A percentile compares a stretch with the other conserved stretches of the same genome.
These are phyloP conservation scores for Perognathus longimembris DNA, from an alignment of 2,113 vertebrate genomes.

Conservation along the genomic window DNA sequence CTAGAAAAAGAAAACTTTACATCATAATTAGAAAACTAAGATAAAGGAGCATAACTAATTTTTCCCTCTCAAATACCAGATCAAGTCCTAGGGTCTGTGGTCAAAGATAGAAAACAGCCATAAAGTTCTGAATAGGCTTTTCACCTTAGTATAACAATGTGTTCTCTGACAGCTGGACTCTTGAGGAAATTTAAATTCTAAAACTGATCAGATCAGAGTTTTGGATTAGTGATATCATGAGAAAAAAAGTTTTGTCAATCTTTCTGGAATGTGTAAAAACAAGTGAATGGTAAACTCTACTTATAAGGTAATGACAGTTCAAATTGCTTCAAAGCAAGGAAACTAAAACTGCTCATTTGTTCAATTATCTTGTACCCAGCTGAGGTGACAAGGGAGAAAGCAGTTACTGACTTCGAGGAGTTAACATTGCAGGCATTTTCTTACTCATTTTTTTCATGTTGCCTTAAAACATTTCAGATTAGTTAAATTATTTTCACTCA, in stretches of 20 bases:
- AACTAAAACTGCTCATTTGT: neutral
- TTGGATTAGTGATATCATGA: conserved; percentile 48
- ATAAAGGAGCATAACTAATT: conserved; percentile 51
- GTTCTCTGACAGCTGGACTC: conserved; percentile 3
- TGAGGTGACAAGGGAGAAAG: neutral
- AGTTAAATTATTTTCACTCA: conserved; percentile 15
- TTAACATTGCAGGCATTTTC: conserved; percentile 12
- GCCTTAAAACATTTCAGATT: conserved; percentile 15
- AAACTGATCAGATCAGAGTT: conserved; percentile 36
- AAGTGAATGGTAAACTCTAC: conserved; percentile 4
- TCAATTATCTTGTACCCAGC: conserved; percentile 3
- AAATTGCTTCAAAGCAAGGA: conserved; percentile 35
- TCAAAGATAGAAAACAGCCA: conserved; percentile 8
- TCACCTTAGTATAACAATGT: conserved; percentile 15
- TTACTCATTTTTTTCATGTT: conserved; percentile 22
- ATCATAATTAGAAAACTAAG: conserved; percentile 67
- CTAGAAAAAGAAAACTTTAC: conserved; percentile 77
- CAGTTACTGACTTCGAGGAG: neutral
- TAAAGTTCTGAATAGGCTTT: conserved; percentile 21
- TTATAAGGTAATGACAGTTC: conserved; percentile 1
- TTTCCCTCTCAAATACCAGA: conserved; percentile 44
- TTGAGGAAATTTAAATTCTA: conserved; percentile 52
- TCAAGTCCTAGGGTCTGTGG: neutral
- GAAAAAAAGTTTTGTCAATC: conserved; percentile 43
- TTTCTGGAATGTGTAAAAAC: conserved; percentile 31